Evolutionary conservation across 64 coral and sea anemone species (phyloP), one percentile per base, ranked within the genome.

Genomic region (Porites australiensis): DNA sequence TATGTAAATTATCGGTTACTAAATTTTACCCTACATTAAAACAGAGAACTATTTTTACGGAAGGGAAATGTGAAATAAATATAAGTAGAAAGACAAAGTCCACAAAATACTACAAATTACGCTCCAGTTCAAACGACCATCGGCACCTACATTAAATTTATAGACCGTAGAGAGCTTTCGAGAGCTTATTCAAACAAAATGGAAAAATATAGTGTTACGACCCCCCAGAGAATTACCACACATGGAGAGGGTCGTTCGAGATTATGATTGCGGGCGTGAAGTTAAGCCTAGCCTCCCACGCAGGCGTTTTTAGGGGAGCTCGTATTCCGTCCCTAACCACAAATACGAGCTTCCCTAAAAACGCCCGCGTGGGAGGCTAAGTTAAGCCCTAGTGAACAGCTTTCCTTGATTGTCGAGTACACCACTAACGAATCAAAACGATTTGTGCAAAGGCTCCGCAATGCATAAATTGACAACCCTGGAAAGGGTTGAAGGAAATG

Each of bases 401-500:
- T 82, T 21, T 58, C 12, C 55, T 19, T 82, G n/a, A 82, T 82
- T 58, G 58, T 82, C 23, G 48, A 82, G 79, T 60, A 82, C 59
- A 58, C 79, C 49, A 57, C 79, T 20, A 60, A 60, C 55, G 46
- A 82, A 82, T 82, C 51, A 2, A 82, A 60, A 18, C 12, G 20
- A 16, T 7, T 82, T 8, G 79, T 58, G 15, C 79, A 82, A 60
- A 50, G 79, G 22, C 49, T 82, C 59, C 52, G 48, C 19, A 82
- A 82, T 19, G 79, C 50, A 11, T 82, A 55, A 9, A 82, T 82
- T 21, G 20, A 82, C 9, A 58, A 82, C 14, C 79, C 79, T 13
- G 27, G 50, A 4, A 52, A 82, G 59, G 79, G 79, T 7, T 60
- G 5, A 60, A 60, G 13, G 58, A 5, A 60, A 60, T 60, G 58